Evolutionary conservation across 1,140 invertebrate species (phyloP), one percentile per base, ranked within the genome.

Genomic region (Listronotus oregonensis): DNA sequence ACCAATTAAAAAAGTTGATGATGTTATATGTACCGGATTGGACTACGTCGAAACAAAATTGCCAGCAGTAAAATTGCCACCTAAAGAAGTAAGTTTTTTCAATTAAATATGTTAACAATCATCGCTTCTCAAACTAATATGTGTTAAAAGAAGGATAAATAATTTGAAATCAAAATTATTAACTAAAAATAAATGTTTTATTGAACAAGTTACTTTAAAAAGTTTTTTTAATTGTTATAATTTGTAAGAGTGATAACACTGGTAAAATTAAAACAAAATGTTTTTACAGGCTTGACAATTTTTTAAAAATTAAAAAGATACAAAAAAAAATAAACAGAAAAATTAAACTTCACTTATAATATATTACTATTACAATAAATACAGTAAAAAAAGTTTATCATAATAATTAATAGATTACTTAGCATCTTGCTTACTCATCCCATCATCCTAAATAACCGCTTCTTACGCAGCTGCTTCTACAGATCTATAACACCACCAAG

Each of bases 401-500:
- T 43, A 18, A 49, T 47, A 11, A 52, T 65, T 55, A 50, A 61
- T 50, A 42, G 17, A 50, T 14, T 4, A 3, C 43, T 58, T 42
- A 31, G 12, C 61, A 58, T n/a, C 18, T 15, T 7, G 11, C 21
- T 42, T 43, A 11, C 51, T 31, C 58, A 63, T 67, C 43, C 63
- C 39, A 55, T 64, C 60, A 67, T 61, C 63, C 17, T 68, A 52
- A 55, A 64, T 18, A 66, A 44, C 42, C 27, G 55, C 27, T 34
- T 66, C 64, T 68, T 67, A 71, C 69, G 66, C 52, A 75, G 75
- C 49, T 76, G 9, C 51, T 75, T 72, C 77, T 78, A 11, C 75
- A 86, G 85, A 78, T 87, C 59, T 85, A 85, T 72, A 79, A 75
- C 60, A 83, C 78, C 18, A 85, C 85, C 10, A 82, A 83, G 73